Conservation (phyloP, 2,797 vertebrate genomes). For the Hybognathus amarus region DNA sequence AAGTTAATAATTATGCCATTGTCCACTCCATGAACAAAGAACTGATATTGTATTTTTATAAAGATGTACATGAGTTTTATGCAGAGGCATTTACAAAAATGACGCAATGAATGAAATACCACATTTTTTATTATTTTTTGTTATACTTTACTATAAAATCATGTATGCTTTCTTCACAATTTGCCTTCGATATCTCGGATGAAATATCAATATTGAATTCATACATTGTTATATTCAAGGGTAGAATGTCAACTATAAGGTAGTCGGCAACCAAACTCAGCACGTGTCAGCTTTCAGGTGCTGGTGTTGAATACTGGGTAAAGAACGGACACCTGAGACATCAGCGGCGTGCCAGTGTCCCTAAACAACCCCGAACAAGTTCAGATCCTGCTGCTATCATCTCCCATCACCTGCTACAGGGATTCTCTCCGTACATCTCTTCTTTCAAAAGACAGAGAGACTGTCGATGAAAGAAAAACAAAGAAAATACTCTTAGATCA, state of each 20-base stretch:
- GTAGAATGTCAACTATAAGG: slow-evolving; percentile 42
- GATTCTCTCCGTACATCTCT: slow-evolving; percentile 38
- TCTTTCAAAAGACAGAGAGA: slow-evolving; percentile 33
- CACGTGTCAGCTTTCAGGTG: slow-evolving; percentile 54
- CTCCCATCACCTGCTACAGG: slow-evolving; percentile 47
- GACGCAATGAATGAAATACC: not conserved
- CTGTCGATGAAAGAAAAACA: not conserved
- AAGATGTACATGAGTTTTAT: not conserved
- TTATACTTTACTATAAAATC: not conserved
- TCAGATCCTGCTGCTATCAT: slow-evolving; percentile 39
- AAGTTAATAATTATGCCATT: not conserved
- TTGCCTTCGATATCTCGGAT: not conserved
- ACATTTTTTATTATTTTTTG: not conserved
- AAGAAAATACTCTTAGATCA: slow-evolving; percentile 9
- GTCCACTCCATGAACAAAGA: not conserved
- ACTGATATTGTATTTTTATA: not conserved
- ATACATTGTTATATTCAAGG: not conserved
- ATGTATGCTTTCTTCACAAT: not conserved
- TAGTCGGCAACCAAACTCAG: slow-evolving; percentile 44
- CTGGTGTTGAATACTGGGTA: slow-evolving; percentile 48
- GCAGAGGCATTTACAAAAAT: not conserved
- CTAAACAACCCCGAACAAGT: slow-evolving; percentile 52
- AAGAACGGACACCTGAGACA: slow-evolving; percentile 53
- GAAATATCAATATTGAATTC: not conserved
- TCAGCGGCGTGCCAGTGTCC: slow-evolving; percentile 51